Conservation (phyloP, 2,888 invertebrate genomes). For the Archaeoteleia sp. region DNA sequence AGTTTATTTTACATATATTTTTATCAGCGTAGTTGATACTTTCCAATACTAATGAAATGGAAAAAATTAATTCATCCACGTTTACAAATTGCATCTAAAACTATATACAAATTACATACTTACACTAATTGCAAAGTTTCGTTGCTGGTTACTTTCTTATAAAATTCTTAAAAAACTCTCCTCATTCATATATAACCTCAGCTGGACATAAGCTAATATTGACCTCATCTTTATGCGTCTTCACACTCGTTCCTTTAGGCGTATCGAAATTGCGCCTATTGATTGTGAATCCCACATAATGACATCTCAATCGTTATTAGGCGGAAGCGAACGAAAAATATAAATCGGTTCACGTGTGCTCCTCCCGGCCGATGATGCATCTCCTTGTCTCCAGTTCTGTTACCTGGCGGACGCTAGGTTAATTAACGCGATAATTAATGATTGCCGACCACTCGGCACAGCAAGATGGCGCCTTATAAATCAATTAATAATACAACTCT, state of each 20-base stretch:
- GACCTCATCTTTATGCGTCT: too few relatives aligned
- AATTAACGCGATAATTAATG: slow-evolving; percentile 46
- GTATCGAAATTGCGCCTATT: slow-evolving; percentile 1
- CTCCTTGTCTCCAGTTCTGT: neutral
- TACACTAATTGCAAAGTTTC: too few relatives aligned
- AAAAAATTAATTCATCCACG: too few relatives aligned
- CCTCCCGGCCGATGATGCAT: slow-evolving; percentile 3
- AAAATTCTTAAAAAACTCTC: too few relatives aligned
- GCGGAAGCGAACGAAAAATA: slow-evolving; percentile 38
- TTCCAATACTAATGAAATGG: too few relatives aligned
- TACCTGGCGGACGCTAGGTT: slow-evolving; percentile 21
- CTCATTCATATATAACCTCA: too few relatives aligned
- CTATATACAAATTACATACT: too few relatives aligned
- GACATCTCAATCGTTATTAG: slow-evolving; percentile 35
- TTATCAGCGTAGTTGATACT: too few relatives aligned
- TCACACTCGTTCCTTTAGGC: slow-evolving; percentile 11
- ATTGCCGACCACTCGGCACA: slow-evolving; percentile 23
- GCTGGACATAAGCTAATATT: too few relatives aligned
- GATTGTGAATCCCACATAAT: slow-evolving; percentile 21
- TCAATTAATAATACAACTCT: slow-evolving; percentile 45
- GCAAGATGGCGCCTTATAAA: slow-evolving; percentile 42
- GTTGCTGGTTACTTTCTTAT: too few relatives aligned
- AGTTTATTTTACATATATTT: too few relatives aligned
- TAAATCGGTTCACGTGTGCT: slow-evolving; percentile 7
- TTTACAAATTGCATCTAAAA: too few relatives aligned